These are phyloP conservation scores for Podiceps cristatus DNA, from an alignment of 2,113 vertebrate species.

Conservation along the genomic window DNA sequence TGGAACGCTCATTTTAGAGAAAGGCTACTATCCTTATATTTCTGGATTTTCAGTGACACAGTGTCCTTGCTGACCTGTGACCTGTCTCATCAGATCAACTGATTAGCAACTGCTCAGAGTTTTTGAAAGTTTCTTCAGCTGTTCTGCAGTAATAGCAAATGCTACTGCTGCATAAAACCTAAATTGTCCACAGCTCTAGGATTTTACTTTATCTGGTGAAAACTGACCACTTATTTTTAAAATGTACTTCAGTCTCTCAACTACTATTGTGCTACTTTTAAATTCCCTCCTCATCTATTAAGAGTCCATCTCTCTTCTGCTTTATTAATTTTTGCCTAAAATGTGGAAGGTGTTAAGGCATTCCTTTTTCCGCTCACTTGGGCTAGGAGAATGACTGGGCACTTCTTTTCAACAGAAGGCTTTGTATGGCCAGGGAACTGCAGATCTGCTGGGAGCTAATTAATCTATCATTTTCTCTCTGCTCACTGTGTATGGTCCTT, in stretches of 20 bases:
- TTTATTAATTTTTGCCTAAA: conserved; percentile 16
- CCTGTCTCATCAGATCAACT: background rate
- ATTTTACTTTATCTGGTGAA: background rate
- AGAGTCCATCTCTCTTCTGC: background rate
- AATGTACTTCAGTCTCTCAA: background rate
- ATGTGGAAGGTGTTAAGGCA: background rate
- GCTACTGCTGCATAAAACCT: background rate
- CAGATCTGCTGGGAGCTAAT: conserved; percentile 54
- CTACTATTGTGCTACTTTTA: background rate
- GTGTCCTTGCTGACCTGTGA: background rate
- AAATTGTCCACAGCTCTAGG: background rate
- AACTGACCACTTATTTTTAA: background rate
- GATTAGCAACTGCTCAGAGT: background rate
- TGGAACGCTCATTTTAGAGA: background rate
- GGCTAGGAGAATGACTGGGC: background rate
- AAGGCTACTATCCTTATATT: background rate
- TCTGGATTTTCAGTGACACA: background rate
- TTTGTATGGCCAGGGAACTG: background rate
- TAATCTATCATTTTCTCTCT: background rate
- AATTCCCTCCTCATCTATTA: background rate
- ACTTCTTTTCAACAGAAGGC: conserved; percentile 12
- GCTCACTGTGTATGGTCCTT: background rate
- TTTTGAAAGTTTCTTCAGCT: background rate
- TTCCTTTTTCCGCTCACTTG: background rate
- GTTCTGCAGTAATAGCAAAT: background rate